phyloP scores from a whole-genome alignment of 1,140 invertebrate genomes.

The Hestina assimilis region DNA sequence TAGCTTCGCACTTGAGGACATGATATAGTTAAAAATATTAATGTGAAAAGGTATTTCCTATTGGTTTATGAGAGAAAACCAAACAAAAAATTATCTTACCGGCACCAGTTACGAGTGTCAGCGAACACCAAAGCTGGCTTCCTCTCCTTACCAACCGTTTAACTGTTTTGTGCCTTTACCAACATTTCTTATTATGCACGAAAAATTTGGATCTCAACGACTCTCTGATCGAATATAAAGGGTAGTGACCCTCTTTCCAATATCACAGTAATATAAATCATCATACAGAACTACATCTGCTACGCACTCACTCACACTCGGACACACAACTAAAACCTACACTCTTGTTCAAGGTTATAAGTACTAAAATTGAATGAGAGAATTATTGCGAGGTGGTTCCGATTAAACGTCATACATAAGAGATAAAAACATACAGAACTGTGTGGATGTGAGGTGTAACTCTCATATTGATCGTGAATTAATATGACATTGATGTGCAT shows the following conservation, averaged over 20 bases:
- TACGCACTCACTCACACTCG: slow-evolving; percentile 45
- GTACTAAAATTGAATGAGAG: slow-evolving; percentile 28
- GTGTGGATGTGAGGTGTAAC: slow-evolving; percentile 1
- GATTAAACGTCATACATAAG: slow-evolving; percentile 10
- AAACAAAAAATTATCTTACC: slow-evolving; percentile 60
- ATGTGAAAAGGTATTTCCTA: slow-evolving; percentile 79
- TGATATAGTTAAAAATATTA: slow-evolving; percentile 79
- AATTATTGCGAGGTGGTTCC: slow-evolving; percentile 27
- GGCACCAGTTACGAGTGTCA: slow-evolving; percentile 57
- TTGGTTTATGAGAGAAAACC: slow-evolving; percentile 70
- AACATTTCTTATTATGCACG: slow-evolving; percentile 44
- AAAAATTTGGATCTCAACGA: slow-evolving; percentile 31
- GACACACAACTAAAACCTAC: slow-evolving; percentile 35
- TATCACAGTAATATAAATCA: slow-evolving; percentile 72
- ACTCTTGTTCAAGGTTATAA: slow-evolving; percentile 25
- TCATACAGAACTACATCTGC: slow-evolving; percentile 45
- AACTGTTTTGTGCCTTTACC: slow-evolving; percentile 65
- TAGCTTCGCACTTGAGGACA: slow-evolving; percentile 74
- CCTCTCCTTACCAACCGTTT: slow-evolving; percentile 58
- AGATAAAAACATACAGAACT: neutral
- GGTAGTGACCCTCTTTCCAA: slow-evolving; percentile 56
- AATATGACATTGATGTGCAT: slow-evolving; percentile 15
- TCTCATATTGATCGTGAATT: neutral
- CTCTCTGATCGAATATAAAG: slow-evolving; percentile 31
- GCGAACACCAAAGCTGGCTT: slow-evolving; percentile 74